A percentile compares a stretch with the other conserved stretches of the same genome.
Evolutionary conservation across 1,140 invertebrate genomes (phyloP).

Genomic region (Eufriesea mexicana): DNA sequence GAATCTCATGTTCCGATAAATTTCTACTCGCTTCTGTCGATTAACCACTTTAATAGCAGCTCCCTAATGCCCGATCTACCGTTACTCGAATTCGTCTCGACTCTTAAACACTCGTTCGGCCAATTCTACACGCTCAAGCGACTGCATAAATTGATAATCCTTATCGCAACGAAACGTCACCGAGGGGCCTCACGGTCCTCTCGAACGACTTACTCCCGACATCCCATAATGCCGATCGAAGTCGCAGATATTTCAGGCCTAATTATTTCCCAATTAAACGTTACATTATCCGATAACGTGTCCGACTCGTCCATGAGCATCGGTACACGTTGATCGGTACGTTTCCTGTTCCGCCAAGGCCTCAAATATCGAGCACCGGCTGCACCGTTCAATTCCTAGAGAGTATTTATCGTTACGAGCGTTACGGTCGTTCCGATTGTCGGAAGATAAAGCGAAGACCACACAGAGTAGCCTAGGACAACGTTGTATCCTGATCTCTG

Average conservation of each 20-base stretch:
- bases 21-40: too few species aligned
- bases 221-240: background rate
- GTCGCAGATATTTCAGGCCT: background rate
- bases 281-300: conserved; percentile 3
- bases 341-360: conserved; percentile 29
- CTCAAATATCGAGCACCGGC: conserved; percentile 28
- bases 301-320: background rate
- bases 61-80: background rate
- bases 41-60: background rate
- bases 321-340: background rate
- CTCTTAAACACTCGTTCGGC: background rate
- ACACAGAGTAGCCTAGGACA: conserved; percentile 18
- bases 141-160: conserved; percentile 13
- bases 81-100: background rate
- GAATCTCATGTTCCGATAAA: too few species aligned
- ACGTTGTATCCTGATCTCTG: background rate
- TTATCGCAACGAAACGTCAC: conserved; percentile 12
- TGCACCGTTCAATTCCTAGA: conserved; percentile 18
- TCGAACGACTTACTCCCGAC: conserved; percentile 7
- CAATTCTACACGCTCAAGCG: background rate
- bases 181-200: background rate
- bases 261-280: conserved; percentile 25
- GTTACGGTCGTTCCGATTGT: conserved; percentile 28
- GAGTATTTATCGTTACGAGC: conserved; percentile 44
- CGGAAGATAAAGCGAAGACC: conserved; percentile 25